These are phyloP conservation scores for Hemibagrus wyckioides DNA, from an alignment of 2,113 vertebrate genomes.

Conservation along the genomic window DNA sequence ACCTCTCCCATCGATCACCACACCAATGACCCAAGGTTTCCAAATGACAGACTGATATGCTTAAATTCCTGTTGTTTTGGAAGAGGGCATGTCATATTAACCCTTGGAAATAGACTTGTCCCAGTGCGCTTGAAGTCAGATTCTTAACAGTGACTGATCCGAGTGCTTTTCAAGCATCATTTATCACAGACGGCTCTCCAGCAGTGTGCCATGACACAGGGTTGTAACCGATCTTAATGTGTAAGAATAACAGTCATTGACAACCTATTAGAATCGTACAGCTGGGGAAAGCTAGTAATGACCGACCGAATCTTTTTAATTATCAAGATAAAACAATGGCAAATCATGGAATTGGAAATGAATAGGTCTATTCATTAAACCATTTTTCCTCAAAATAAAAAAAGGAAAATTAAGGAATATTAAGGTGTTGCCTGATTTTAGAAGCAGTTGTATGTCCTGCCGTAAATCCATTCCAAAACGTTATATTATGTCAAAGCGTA, in stretches of 20 bases:
- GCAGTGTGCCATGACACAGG: constrained; percentile 42
- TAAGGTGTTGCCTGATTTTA: background rate
- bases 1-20: constrained; percentile 54
- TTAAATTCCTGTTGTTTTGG: constrained; percentile 60
- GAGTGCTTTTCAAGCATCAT: constrained; percentile 73
- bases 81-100: constrained; percentile 71
- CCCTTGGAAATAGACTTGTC: constrained; percentile 64
- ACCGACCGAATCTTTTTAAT: constrained; percentile 1
- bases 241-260: constrained; percentile 42
- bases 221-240: constrained; percentile 51
- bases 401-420: background rate
- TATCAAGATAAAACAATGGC: background rate
- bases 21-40: constrained; percentile 55
- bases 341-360: too few species aligned
- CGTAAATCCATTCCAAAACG: background rate
- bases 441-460: background rate
- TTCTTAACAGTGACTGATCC: constrained; percentile 71
- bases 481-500: background rate
- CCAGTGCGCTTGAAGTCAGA: constrained; percentile 63
- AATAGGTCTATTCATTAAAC: background rate
- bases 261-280: constrained; percentile 41
- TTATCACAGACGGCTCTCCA: constrained; percentile 63
- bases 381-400: background rate
- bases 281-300: constrained; percentile 20
- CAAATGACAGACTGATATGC: constrained; percentile 68